Evolutionary conservation across 2,113 vertebrate genomes (phyloP).

Genomic region (Oryzias javanicus): DNA sequence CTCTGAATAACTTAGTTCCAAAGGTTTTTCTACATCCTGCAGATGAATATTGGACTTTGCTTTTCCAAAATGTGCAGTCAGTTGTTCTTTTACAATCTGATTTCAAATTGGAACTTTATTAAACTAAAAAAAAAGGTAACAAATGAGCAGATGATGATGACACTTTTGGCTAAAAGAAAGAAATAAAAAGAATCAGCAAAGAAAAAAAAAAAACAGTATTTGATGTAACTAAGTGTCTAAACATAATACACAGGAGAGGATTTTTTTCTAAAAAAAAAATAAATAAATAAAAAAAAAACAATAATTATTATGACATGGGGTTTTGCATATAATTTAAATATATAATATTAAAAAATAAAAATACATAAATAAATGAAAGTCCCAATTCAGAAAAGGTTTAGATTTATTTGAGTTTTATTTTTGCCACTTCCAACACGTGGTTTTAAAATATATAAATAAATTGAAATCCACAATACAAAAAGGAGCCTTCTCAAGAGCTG

Average conservation of each 20-base stretch:
- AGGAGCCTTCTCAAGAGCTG: too few relatives aligned
- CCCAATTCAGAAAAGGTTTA: too few relatives aligned
- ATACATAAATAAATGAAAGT: too few relatives aligned
- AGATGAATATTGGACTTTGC: neutral
- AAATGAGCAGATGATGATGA: conserved; percentile 17
- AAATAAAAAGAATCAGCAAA: neutral
- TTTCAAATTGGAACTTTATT: conserved; percentile 25
- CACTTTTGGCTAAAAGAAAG: too few relatives aligned
- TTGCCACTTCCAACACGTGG: too few relatives aligned
- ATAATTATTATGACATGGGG: neutral
- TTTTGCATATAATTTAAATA: too few relatives aligned
- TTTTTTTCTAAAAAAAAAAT: neutral
- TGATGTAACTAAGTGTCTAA: conserved; percentile 24
- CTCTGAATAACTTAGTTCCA: neutral
- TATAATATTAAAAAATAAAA: too few relatives aligned
- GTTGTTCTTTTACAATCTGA: neutral
- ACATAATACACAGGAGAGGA: conserved; percentile 17
- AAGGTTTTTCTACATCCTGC: too few relatives aligned
- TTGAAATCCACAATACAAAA: too few relatives aligned
- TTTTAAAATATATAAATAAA: too few relatives aligned
- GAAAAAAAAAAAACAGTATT: conserved; percentile 20
- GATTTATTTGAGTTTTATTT: too few relatives aligned
- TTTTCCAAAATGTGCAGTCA: neutral
- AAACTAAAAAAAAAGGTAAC: conserved; percentile 17
- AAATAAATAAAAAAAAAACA: neutral